phyloP scores from a whole-genome alignment of 2,113 vertebrate genomes.

The Sylvicapra grimmia region DNA sequence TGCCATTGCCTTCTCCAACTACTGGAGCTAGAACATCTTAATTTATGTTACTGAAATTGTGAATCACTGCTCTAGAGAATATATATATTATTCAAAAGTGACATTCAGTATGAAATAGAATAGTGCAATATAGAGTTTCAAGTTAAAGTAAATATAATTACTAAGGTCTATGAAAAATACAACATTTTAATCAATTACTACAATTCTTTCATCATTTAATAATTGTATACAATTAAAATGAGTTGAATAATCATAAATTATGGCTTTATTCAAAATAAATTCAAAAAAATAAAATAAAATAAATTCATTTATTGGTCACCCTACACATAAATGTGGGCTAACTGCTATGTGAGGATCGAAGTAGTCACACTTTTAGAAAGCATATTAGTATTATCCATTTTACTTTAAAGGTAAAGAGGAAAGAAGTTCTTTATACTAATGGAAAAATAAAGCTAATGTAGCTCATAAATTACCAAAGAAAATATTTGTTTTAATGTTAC shows the following conservation, averaged over 20 bases:
- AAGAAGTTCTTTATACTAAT: background rate
- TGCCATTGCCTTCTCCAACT: too few species aligned
- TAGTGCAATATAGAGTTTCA: background rate
- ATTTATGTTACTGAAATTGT: background rate
- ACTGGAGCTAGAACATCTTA: background rate
- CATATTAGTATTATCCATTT: background rate
- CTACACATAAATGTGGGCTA: background rate
- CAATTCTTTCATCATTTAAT: background rate
- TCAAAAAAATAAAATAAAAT: too few species aligned
- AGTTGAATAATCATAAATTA: background rate
- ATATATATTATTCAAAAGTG: constrained; percentile 18
- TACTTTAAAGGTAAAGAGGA: background rate
- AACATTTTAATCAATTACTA: background rate
- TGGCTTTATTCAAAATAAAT: background rate
- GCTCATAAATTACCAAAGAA: background rate
- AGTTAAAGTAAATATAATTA: background rate
- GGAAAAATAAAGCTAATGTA: background rate
- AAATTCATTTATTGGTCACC: background rate
- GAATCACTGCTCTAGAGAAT: background rate
- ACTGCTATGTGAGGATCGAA: background rate
- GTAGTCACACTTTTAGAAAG: background rate
- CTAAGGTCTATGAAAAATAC: background rate
- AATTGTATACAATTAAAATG: background rate
- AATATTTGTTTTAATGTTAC: background rate
- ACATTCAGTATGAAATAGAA: background rate